Evolutionary conservation across 1,140 invertebrate genomes (phyloP).

Genomic region (Melipona quadrifasciata): DNA sequence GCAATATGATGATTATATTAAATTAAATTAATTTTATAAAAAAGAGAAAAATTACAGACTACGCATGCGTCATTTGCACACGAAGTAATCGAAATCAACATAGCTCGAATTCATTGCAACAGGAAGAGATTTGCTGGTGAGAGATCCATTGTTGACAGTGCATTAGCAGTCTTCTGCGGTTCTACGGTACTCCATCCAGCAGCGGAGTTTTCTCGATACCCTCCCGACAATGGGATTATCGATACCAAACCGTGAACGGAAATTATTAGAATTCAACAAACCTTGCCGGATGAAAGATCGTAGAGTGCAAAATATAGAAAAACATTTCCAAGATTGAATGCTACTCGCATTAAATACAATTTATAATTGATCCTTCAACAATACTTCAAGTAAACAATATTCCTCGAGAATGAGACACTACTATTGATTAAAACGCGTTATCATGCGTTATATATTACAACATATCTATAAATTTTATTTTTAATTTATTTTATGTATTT

Average conservation of each 20-base stretch:
- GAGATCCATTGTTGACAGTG: constrained; percentile 53
- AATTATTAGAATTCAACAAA: constrained; percentile 36
- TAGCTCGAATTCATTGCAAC: constrained; percentile 24
- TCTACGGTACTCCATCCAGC: constrained; percentile 29
- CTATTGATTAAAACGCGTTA: not conserved
- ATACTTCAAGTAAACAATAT: not conserved
- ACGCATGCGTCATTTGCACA: not conserved
- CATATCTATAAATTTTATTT: not conserved
- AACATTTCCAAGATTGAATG: not conserved
- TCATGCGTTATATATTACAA: not conserved
- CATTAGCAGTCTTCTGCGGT: constrained; percentile 43
- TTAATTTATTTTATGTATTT: not conserved
- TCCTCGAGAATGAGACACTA: not conserved
- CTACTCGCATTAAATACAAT: not conserved
- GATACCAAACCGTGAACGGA: constrained; percentile 11
- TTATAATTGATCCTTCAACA: not conserved
- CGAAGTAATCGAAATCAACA: constrained; percentile 27
- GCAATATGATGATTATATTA: too few species aligned
- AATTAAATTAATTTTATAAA: not conserved
- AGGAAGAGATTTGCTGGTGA: constrained; percentile 31
- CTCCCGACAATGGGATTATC: constrained; percentile 44
- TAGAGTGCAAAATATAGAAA: not conserved
- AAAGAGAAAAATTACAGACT: not conserved
- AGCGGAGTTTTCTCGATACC: constrained; percentile 29
- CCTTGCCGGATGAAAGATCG: not conserved